These are phyloP conservation scores for Megalonaias nervosa DNA, from an alignment of 1,140 invertebrate species.

Conservation along the genomic window DNA sequence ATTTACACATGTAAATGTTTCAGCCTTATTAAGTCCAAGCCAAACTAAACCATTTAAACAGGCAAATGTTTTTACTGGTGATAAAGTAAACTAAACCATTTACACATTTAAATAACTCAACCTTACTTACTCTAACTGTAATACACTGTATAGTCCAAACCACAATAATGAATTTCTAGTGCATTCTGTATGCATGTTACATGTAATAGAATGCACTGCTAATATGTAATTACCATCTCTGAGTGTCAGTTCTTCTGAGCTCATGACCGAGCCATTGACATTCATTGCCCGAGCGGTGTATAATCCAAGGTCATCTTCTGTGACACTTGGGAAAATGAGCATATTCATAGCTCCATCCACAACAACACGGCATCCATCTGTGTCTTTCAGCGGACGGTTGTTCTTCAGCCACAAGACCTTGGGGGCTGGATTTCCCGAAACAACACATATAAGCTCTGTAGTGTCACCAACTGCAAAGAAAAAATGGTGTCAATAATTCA, in stretches of 20 bases:
- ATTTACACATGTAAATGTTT: too few species aligned
- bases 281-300: slow-evolving; percentile 97
- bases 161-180: too few species aligned
- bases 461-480: slow-evolving; percentile 60
- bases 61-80: too few species aligned
- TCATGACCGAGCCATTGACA: slow-evolving; percentile 87
- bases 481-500: not conserved
- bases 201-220: not conserved
- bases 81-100: too few species aligned
- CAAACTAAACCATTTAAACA: too few species aligned
- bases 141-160: too few species aligned
- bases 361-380: slow-evolving; percentile 78
- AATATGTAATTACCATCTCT: slow-evolving; percentile 48
- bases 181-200: not conserved
- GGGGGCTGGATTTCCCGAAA: slow-evolving; percentile 68
- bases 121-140: too few species aligned
- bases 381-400: slow-evolving; percentile 86
- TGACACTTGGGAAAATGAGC: slow-evolving; percentile 93
- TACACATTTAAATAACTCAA: too few species aligned
- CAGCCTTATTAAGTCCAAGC: too few species aligned
- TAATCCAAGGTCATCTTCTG: slow-evolving; percentile 92
- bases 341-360: slow-evolving; percentile 94
- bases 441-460: slow-evolving; percentile 61
- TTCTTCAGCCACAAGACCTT: slow-evolving; percentile 79
- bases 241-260: slow-evolving; percentile 69